Evolutionary conservation across 2,888 invertebrate species (phyloP).

Genomic region (Lissonota sp.): DNA sequence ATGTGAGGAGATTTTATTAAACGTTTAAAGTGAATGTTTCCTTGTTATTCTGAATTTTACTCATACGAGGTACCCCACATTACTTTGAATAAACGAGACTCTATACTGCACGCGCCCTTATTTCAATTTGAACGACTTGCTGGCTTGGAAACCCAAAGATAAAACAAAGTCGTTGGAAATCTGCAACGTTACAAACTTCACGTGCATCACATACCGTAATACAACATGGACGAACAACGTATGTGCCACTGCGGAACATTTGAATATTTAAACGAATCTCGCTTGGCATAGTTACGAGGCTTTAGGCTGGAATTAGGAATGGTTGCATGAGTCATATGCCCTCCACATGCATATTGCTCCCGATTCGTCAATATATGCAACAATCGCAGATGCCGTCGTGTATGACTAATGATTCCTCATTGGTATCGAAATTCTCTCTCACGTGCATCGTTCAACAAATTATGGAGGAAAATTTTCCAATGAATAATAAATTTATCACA

Average conservation of each 20-base stretch:
- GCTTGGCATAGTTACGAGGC: slow-evolving; percentile 19
- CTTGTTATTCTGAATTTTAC: too few species aligned
- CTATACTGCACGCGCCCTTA: too few species aligned
- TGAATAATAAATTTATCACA: too few species aligned
- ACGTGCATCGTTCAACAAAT: neutral
- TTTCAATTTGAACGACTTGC: too few species aligned
- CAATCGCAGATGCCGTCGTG: neutral
- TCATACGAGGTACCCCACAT: too few species aligned
- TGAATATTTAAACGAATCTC: slow-evolving; percentile 31
- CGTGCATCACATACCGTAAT: too few species aligned
- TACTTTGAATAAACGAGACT: too few species aligned
- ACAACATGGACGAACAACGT: slow-evolving; percentile 19
- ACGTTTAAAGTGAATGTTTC: too few species aligned
- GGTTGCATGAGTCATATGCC: slow-evolving; percentile 18
- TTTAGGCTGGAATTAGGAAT: slow-evolving; percentile 28
- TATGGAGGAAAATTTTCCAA: neutral
- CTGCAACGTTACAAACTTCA: too few species aligned
- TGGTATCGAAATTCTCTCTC: slow-evolving; percentile 1
- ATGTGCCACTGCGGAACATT: slow-evolving; percentile 30
- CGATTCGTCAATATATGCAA: slow-evolving; percentile 11
- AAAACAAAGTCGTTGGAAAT: too few species aligned
- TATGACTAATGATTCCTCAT: slow-evolving; percentile 8
- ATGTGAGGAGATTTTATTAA: too few species aligned
- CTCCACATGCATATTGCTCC: slow-evolving; percentile 13
- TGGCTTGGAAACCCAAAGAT: too few species aligned